These are phyloP conservation scores for Microcebus jonahi DNA, from an alignment of 2,113 vertebrate genomes.

Conservation along the genomic window DNA sequence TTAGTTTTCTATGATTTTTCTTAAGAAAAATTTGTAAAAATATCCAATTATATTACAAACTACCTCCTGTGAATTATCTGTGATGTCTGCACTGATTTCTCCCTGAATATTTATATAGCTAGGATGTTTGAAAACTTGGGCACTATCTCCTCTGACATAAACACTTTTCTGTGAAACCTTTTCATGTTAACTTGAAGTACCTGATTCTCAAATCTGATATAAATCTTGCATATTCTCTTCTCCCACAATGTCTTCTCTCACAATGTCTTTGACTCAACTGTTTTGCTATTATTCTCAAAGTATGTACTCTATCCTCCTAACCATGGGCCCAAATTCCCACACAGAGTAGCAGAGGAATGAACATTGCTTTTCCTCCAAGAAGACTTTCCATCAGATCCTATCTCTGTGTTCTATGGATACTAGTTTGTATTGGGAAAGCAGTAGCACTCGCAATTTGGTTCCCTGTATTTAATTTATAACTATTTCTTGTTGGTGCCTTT, in stretches of 20 bases:
- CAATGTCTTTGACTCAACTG: not conserved
- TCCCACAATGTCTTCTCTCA: not conserved
- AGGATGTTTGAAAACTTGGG: slow-evolving; percentile 39
- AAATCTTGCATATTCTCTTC: slow-evolving; percentile 18
- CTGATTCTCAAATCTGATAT: slow-evolving; percentile 48
- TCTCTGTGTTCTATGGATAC: slow-evolving; percentile 15
- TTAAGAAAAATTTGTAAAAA: slow-evolving; percentile 29
- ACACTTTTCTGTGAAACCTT: slow-evolving; percentile 32
- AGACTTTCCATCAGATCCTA: slow-evolving; percentile 24
- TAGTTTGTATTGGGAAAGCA: not conserved
- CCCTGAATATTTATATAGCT: slow-evolving; percentile 31
- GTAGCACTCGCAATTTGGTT: slow-evolving; percentile 8
- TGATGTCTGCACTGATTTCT: slow-evolving; percentile 12
- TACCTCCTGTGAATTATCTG: slow-evolving; percentile 1
- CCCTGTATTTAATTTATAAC: slow-evolving; percentile 37
- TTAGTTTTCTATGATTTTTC: slow-evolving; percentile 21
- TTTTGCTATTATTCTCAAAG: slow-evolving; percentile 46
- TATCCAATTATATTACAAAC: slow-evolving; percentile 26
- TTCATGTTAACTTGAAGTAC: not conserved
- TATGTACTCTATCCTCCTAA: not conserved
- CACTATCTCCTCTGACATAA: not conserved
- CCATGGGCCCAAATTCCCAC: not conserved
- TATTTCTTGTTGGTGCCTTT: not conserved
- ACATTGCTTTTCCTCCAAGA: not conserved
- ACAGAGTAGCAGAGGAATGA: not conserved